These are phyloP conservation scores for Syngnathoides biaculeatus DNA, from an alignment of 2,113 vertebrate species.

Conservation along the genomic window DNA sequence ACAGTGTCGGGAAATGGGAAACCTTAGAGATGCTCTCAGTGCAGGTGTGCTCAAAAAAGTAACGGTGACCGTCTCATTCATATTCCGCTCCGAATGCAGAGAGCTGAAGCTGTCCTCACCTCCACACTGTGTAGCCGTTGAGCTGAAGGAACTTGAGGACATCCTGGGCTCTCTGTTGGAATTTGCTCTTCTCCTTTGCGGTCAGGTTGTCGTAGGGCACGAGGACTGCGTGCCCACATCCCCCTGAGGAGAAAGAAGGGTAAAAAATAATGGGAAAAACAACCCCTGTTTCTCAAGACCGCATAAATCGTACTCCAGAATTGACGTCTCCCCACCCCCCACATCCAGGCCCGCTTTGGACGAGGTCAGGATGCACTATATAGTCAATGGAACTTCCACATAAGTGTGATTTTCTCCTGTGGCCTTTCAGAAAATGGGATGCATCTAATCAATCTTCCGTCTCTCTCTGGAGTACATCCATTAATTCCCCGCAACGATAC, in stretches of 20 bases:
- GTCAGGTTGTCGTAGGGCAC: conserved; percentile 86
- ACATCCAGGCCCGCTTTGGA: neutral
- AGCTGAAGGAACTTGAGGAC: conserved; percentile 91
- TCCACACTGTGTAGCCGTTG: conserved; percentile 88
- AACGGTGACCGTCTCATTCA: conserved; percentile 2
- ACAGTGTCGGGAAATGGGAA: neutral
- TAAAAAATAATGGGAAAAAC: neutral
- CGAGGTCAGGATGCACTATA: neutral
- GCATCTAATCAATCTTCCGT: neutral
- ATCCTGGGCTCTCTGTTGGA: conserved; percentile 87
- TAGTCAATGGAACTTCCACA: neutral
- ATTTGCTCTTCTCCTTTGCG: conserved; percentile 87
- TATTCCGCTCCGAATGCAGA: neutral
- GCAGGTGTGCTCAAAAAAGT: neutral
- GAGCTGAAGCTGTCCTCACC: conserved; percentile 66
- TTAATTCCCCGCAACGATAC: neutral
- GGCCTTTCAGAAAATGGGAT: neutral
- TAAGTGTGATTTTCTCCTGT: neutral
- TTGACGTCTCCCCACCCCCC: neutral
- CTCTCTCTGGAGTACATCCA: neutral
- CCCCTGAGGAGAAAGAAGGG: conserved; percentile 68
- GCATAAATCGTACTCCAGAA: neutral
- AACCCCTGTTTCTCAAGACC: neutral
- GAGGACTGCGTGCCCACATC: conserved; percentile 80
- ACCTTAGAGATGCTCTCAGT: neutral